Evolutionary conservation across 2,888 invertebrate genomes (phyloP).

Genomic region (Siphlonurus alternatus): DNA sequence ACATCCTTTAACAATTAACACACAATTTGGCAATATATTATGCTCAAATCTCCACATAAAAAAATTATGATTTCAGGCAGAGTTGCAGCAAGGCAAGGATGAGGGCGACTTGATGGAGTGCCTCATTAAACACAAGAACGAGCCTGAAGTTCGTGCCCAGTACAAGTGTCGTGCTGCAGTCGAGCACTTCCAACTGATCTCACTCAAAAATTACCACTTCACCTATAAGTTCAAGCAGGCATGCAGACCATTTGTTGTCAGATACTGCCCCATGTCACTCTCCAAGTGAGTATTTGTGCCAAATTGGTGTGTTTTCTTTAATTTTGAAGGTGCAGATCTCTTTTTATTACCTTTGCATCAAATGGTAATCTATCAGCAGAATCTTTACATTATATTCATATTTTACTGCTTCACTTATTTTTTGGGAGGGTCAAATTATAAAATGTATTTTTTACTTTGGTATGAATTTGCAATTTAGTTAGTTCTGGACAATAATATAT

Average conservation of each 20-base stretch:
- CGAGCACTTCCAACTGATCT: constrained; percentile 92
- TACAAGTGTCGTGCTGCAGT: constrained; percentile 80
- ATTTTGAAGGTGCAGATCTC: too few species aligned
- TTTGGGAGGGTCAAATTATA: constrained; percentile 1
- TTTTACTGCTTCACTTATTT: background rate
- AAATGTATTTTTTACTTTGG: constrained; percentile 5
- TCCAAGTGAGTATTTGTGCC: constrained; percentile 22
- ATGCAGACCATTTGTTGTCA: constrained; percentile 62
- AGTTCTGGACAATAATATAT: too few species aligned
- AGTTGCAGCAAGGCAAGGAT: constrained; percentile 49
- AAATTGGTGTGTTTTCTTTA: background rate
- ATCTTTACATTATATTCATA: background rate
- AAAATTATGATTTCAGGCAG: constrained; percentile 24
- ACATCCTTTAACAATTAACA: background rate
- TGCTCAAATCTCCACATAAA: too few species aligned
- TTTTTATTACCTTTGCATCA: too few species aligned
- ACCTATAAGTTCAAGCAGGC: constrained; percentile 89
- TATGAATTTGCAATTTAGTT: too few species aligned
- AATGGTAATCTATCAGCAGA: too few species aligned
- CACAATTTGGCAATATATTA: background rate
- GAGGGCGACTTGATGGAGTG: constrained; percentile 90
- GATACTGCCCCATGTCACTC: constrained; percentile 30
- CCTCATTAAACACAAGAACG: constrained; percentile 79
- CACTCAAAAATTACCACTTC: constrained; percentile 84
- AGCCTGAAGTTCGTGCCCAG: constrained; percentile 55